Evolutionary conservation across 2,888 invertebrate genomes (phyloP).

Genomic region (Polyommatus icarus): DNA sequence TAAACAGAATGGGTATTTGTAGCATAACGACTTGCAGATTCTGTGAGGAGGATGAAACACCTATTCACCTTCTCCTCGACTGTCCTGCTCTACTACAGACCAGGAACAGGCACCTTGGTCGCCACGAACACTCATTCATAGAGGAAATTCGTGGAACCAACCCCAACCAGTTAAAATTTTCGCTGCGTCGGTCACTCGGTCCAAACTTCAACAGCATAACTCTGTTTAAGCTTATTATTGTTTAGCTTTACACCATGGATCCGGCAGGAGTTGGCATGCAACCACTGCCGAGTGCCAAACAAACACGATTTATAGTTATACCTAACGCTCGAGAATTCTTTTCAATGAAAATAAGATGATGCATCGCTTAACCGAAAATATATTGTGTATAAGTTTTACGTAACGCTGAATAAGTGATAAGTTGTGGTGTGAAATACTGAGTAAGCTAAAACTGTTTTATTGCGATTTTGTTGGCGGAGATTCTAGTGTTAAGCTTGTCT

Average conservation of each 20-base stretch:
- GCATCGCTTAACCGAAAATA: conserved; percentile 17
- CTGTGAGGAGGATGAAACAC: too few relatives aligned
- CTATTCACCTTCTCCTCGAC: too few relatives aligned
- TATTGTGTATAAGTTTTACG: conserved; percentile 24
- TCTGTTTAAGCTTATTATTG: conserved; percentile 9
- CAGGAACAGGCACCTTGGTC: too few relatives aligned
- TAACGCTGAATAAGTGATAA: neutral
- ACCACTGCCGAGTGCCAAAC: conserved; percentile 19
- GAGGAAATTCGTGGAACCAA: too few relatives aligned
- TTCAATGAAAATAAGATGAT: conserved; percentile 27
- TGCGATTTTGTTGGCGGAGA: neutral
- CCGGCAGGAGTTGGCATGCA: neutral
- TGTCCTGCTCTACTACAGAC: too few relatives aligned
- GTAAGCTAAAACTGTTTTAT: neutral
- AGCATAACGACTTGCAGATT: too few relatives aligned
- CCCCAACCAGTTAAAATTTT: too few relatives aligned
- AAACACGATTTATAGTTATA: conserved; percentile 24
- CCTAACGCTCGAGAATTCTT: conserved; percentile 21
- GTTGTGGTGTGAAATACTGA: conserved; percentile 30
- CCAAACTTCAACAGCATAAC: neutral
- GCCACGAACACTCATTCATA: too few relatives aligned
- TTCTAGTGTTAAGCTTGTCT: too few relatives aligned
- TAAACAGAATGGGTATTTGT: too few relatives aligned
- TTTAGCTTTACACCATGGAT: conserved; percentile 12
- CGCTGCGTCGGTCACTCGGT: neutral